These are phyloP conservation scores for Pyrgus malvae DNA, from an alignment of 2,888 invertebrate genomes.

Conservation along the genomic window DNA sequence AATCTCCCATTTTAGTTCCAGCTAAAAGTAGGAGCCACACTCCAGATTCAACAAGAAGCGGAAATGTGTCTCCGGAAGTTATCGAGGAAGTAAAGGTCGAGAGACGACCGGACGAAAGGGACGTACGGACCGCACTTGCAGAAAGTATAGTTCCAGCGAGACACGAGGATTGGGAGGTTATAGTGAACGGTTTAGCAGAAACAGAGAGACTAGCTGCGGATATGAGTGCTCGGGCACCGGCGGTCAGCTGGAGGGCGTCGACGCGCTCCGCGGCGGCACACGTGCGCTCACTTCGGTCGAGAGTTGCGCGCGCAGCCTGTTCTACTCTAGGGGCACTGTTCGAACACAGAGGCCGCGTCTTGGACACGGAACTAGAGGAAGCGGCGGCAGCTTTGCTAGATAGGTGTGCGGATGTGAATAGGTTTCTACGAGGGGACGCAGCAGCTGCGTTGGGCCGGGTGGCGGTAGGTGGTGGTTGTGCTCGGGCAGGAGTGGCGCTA, in stretches of 20 bases:
- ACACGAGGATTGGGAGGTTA: constrained; percentile 91
- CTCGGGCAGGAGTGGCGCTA: constrained; percentile 85
- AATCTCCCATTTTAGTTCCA: constrained; percentile 41
- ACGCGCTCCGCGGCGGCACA: constrained; percentile 88
- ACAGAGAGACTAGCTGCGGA: constrained; percentile 86
- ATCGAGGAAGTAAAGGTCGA: constrained; percentile 36
- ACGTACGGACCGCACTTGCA: constrained; percentile 65
- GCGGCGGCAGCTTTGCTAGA: constrained; percentile 90
- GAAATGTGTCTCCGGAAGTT: constrained; percentile 50
- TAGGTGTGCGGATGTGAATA: constrained; percentile 96
- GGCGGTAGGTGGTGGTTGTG: constrained; percentile 88
- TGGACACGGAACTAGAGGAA: constrained; percentile 92
- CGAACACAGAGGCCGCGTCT: constrained; percentile 77
- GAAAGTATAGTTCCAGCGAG: constrained; percentile 77
- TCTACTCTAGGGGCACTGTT: constrained; percentile 91
- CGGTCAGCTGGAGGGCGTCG: constrained; percentile 84
- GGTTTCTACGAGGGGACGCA: constrained; percentile 95
- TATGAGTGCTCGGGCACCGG: constrained; percentile 86
- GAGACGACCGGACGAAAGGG: constrained; percentile 49
- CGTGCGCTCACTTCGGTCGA: constrained; percentile 94
- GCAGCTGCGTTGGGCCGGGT: constrained; percentile 90
- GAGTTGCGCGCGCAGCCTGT: constrained; percentile 95
- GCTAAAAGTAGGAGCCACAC: constrained; percentile 45
- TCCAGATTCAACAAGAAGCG: constrained; percentile 47
- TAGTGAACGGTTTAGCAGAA: constrained; percentile 86